Conservation (phyloP, 2,888 invertebrate genomes). For the Sceliomorpha sp. region DNA sequence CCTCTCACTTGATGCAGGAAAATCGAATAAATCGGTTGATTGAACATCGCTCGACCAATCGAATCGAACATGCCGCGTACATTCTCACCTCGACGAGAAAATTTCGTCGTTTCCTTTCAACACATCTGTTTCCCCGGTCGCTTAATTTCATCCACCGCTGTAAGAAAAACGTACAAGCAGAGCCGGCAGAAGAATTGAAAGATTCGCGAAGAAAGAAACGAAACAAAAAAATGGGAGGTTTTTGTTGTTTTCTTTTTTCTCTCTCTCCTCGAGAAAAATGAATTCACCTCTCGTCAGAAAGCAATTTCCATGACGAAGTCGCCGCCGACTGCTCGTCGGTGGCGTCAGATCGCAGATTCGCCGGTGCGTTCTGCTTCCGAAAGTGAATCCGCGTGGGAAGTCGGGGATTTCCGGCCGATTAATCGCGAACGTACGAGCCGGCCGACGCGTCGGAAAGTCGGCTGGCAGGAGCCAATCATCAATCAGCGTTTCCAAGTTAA, state of each 20-base stretch:
- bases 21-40: constrained; percentile 55
- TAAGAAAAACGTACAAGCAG: neutral
- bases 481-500: constrained; percentile 77
- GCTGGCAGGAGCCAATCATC: constrained; percentile 73
- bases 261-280: constrained; percentile 45
- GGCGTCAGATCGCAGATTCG: too few species aligned
- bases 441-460: constrained; percentile 47
- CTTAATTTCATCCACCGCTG: constrained; percentile 17
- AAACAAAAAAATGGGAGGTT: constrained; percentile 32
- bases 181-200: constrained; percentile 3
- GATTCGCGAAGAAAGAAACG: constrained; percentile 34
- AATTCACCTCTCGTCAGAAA: constrained; percentile 39
- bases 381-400: constrained; percentile 46
- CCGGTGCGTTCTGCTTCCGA: constrained; percentile 35
- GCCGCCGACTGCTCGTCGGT: constrained; percentile 5
- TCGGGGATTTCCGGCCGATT: constrained; percentile 45
- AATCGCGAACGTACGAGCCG: constrained; percentile 39
- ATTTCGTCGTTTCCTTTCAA: constrained; percentile 36
- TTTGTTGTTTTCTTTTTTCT: too few species aligned
- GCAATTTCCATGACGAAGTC: constrained; percentile 44
- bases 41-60: constrained; percentile 44
- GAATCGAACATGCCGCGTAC: constrained; percentile 31
- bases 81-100: constrained; percentile 36
- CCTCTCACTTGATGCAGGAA: too few species aligned
- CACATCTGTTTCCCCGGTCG: constrained; percentile 39